Percentiles rank a stretch among this genome's conserved stretches.
These are phyloP conservation scores for Cinclus mexicanus DNA, from an alignment of 2,113 vertebrate genomes.

Conservation along the genomic window DNA sequence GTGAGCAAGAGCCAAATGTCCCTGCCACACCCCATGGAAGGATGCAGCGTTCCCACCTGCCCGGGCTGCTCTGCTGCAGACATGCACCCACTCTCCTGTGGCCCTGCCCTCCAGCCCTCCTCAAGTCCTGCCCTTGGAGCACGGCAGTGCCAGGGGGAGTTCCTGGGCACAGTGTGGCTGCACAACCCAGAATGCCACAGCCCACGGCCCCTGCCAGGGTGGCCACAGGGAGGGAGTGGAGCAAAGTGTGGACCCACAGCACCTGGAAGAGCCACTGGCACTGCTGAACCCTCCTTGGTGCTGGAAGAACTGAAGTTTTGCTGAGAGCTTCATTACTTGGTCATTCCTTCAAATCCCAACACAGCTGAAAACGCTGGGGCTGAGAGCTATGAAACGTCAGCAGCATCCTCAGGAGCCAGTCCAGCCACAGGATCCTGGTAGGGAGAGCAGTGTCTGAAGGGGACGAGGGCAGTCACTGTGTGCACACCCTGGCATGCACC, in stretches of 20 bases:
- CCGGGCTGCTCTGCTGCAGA: not conserved
- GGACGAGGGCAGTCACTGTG: rapidly evolving
- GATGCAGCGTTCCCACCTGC: rapidly evolving
- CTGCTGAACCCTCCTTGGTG: not conserved
- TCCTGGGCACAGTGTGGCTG: not conserved
- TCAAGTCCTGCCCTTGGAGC: no score
- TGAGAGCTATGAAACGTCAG: rapidly evolving
- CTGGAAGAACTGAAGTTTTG: not conserved
- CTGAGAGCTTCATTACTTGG: not conserved
- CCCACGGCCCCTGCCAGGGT: not conserved
- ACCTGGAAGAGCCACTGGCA: not conserved
- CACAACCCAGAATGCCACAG: rapidly evolving
- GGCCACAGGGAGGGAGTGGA: rapidly evolving
- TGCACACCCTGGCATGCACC: not conserved
- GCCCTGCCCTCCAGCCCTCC: no score
- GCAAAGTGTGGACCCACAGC: not conserved
- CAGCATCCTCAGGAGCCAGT: rapidly evolving
- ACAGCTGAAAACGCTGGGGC: not conserved
- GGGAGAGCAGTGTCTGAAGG: not conserved
- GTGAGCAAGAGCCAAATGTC: not conserved
- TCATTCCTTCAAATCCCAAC: not conserved
- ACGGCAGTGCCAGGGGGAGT: not conserved
- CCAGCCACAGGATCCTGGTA: not conserved
- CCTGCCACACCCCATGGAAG: rapidly evolving
- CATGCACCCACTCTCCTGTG: not conserved